phyloP scores from a whole-genome alignment of 2,797 vertebrate species.

The Periophthalmus magnuspinnatus region DNA sequence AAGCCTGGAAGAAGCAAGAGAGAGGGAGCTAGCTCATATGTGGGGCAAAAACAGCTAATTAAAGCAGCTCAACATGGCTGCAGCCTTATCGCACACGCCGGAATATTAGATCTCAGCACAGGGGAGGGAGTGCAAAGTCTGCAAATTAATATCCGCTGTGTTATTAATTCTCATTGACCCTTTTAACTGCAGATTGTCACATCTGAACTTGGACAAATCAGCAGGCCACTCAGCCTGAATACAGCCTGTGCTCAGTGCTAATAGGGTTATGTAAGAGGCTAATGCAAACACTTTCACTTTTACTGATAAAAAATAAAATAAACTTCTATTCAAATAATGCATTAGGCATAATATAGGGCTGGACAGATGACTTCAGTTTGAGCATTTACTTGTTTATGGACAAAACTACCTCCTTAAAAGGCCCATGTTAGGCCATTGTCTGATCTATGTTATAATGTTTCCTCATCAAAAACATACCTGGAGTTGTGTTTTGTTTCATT shows the following conservation, averaged over 20 bases:
- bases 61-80: conserved; percentile 19
- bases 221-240: neutral
- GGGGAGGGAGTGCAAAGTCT: conserved; percentile 10
- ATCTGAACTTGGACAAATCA: conserved; percentile 9
- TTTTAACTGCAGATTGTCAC: neutral
- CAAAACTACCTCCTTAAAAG: too few species aligned
- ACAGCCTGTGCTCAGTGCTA: neutral
- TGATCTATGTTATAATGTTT: too few species aligned
- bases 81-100: conserved; percentile 3
- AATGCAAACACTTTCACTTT: neutral
- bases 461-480: too few species aligned
- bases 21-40: conserved; percentile 19
- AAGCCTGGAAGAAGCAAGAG: conserved; percentile 16
- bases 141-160: conserved; percentile 17
- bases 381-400: too few species aligned
- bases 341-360: too few species aligned
- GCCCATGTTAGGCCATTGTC: too few species aligned
- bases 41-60: conserved; percentile 38
- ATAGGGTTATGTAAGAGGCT: neutral
- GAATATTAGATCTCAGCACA: conserved; percentile 7
- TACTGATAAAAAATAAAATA: neutral
- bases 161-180: conserved; percentile 14
- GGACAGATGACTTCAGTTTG: too few species aligned
- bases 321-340: too few species aligned
- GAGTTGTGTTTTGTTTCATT: too few species aligned